A percentile compares a stretch with the other conserved stretches of the same genome.
Evolutionary conservation across 2,113 vertebrate genomes (phyloP).

Genomic region (Rhinolophus ferrumequinum): DNA sequence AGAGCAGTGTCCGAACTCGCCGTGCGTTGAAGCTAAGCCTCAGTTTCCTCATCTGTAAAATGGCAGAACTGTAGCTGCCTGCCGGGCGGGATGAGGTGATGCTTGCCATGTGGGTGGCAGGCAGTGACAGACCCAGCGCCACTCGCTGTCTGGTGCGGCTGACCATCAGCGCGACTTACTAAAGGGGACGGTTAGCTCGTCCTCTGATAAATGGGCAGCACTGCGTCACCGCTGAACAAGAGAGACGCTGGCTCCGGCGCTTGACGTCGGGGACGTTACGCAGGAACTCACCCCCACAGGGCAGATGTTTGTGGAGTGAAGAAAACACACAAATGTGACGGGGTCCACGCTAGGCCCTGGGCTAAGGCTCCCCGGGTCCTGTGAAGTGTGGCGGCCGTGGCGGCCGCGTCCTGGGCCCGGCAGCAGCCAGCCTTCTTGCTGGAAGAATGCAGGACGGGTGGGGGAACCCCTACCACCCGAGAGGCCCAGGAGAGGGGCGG

Average conservation of each 20-base stretch:
- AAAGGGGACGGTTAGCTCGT: background rate
- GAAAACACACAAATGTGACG: constrained; percentile 53
- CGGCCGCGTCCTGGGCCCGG: background rate
- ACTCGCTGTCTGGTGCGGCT: background rate
- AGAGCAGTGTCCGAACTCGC: background rate
- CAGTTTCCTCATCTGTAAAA: background rate
- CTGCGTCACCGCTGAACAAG: background rate
- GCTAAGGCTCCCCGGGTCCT: background rate
- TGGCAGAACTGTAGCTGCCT: background rate
- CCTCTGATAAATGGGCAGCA: background rate
- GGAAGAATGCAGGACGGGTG: background rate
- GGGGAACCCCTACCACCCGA: constrained; percentile 65
- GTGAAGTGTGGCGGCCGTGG: background rate
- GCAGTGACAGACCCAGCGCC: background rate
- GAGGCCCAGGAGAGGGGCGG: constrained; percentile 67
- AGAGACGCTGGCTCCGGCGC: background rate
- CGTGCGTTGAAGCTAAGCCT: background rate
- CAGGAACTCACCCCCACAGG: background rate
- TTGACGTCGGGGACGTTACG: background rate
- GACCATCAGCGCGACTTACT: background rate
- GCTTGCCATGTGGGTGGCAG: accelerated
- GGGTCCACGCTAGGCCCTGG: background rate
- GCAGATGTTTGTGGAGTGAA: constrained; percentile 67
- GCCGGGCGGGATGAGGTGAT: accelerated
- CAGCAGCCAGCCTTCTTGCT: background rate